Conservation (phyloP, 2,888 invertebrate species). For the Platynereis dumerilii region DNA sequence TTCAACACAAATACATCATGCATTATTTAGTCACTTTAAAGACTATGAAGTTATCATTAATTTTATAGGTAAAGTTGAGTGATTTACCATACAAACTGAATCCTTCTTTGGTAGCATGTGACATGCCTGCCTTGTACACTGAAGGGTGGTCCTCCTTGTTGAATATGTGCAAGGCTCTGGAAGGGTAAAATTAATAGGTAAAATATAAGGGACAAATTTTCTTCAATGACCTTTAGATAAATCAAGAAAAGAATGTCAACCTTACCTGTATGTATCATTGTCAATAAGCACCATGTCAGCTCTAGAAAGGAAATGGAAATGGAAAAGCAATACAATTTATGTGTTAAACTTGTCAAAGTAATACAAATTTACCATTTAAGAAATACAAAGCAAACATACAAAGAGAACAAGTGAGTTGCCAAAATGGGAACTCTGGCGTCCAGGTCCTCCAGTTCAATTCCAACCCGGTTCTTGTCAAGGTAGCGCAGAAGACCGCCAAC, state of each 20-base stretch:
- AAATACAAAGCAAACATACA: conserved; percentile 68
- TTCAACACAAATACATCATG: not conserved
- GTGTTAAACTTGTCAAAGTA: not conserved
- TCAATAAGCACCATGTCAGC: conserved; percentile 76
- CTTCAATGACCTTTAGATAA: too few species aligned
- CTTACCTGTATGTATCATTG: conserved; percentile 70
- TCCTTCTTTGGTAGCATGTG: conserved; percentile 72
- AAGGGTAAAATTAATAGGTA: too few species aligned
- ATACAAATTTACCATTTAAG: not conserved
- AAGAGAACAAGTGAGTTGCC: conserved; percentile 69
- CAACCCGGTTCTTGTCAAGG: conserved; percentile 68
- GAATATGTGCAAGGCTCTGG: conserved; percentile 77
- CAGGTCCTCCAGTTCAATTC: conserved; percentile 57
- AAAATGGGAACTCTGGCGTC: conserved; percentile 62
- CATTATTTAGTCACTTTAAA: not conserved
- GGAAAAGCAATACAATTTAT: not conserved
- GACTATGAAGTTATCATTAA: too few species aligned
- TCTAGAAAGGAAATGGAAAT: conserved; percentile 64
- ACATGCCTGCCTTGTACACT: conserved; percentile 74
- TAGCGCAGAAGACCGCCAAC: conserved; percentile 76
- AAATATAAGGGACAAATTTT: too few species aligned
- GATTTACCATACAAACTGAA: conserved; percentile 72
- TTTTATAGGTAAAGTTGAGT: too few species aligned
- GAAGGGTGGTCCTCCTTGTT: conserved; percentile 77
- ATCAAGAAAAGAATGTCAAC: too few species aligned